phyloP scores from a whole-genome alignment of 2,888 invertebrate species.

The Coelopa pilipes region DNA sequence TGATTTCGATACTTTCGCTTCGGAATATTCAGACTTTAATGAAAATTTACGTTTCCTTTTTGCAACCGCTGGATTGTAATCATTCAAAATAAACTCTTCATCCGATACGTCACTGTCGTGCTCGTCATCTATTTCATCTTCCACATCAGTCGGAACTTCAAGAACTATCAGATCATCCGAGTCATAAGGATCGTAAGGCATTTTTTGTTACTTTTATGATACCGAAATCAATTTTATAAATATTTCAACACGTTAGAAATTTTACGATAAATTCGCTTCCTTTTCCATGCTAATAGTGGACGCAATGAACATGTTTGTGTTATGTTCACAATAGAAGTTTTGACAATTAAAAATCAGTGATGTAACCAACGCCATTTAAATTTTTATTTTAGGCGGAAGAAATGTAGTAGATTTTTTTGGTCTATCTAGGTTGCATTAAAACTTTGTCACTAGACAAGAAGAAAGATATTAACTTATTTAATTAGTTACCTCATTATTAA shows the following conservation, averaged over 20 bases:
- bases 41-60: conserved; percentile 20
- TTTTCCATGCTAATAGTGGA: not conserved
- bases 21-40: not conserved
- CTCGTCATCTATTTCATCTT: conserved; percentile 8
- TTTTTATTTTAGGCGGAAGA: not conserved
- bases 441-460: too few species aligned
- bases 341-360: conserved; percentile 23
- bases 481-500: too few species aligned
- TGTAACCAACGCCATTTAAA: too few species aligned
- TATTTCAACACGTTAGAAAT: not conserved
- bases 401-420: too few species aligned
- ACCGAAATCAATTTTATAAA: not conserved
- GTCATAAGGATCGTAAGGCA: conserved; percentile 27
- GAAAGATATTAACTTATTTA: too few species aligned
- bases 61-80: not conserved
- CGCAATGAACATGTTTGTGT: conserved; percentile 18
- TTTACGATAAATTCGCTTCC: not conserved
- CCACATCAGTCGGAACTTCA: conserved; percentile 27
- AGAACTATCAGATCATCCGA: conserved; percentile 30
- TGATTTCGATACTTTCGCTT: not conserved
- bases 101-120: conserved; percentile 11
- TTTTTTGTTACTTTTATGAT: not conserved
- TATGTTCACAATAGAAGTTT: conserved; percentile 21
- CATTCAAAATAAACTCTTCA: not conserved
- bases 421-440: too few species aligned